Conservation (phyloP, 1,140 invertebrate genomes). For the Cotesia typhae region DNA sequence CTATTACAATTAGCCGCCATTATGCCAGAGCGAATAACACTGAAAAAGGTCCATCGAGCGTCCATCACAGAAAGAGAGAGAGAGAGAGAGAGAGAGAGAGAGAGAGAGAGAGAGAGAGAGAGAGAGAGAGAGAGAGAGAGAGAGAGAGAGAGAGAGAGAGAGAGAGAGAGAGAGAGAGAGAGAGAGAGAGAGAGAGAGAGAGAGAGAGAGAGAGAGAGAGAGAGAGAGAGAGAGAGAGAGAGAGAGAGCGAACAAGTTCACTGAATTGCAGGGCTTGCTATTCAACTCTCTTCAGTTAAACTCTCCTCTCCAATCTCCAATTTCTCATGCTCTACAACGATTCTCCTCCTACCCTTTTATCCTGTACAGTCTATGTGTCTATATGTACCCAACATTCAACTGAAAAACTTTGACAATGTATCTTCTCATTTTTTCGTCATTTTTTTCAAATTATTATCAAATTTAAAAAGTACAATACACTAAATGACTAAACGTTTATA, state of each 20-base stretch:
- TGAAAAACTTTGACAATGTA: too few species aligned
- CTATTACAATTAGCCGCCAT: slow-evolving; percentile 46
- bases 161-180: slow-evolving; percentile 5
- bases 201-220: not conserved
- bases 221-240: slow-evolving; percentile 1
- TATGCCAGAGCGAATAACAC: slow-evolving; percentile 31
- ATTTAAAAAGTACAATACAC: not conserved
- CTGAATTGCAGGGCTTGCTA: too few species aligned
- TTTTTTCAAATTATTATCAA: too few species aligned
- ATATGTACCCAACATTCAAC: too few species aligned
- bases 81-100: not conserved
- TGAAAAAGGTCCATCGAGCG: slow-evolving; percentile 5
- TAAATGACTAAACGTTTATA: not conserved
- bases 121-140: not conserved
- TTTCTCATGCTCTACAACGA: too few species aligned
- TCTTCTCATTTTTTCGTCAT: too few species aligned
- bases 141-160: not conserved
- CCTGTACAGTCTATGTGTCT: too few species aligned
- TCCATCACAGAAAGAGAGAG: slow-evolving; percentile 18
- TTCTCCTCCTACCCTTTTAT: too few species aligned
- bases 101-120: not conserved
- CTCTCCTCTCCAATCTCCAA: too few species aligned
- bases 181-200: slow-evolving; percentile 1
- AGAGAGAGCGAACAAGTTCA: too few species aligned
- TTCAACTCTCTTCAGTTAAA: too few species aligned